Evolutionary conservation across 2,113 vertebrate genomes (phyloP), one percentile per base, ranked within the genome.

Genomic region (Pelecanus crispus): DNA sequence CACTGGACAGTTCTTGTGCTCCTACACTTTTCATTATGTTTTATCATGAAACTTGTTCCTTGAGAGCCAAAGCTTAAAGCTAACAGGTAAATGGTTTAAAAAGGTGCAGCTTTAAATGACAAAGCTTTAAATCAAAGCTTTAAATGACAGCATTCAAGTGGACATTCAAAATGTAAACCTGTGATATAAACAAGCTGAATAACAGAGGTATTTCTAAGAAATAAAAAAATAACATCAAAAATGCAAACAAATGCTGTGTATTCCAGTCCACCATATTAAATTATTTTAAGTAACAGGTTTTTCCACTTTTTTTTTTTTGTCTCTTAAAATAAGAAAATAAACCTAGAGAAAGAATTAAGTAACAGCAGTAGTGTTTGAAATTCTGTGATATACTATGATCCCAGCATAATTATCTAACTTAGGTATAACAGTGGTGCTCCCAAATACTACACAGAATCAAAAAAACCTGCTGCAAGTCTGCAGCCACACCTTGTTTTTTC

Each of bases 401-500:
- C n/a, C 11, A 53, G 32, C 12, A 38, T 40, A 62, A 47, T 52
- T 56, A 31, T 62, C 52, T 59, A 65, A 36, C 6, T 75, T 71
- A 74, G 13, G 11, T 73, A 6, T 50, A 78, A 36, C 9, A 52
- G 7, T 47, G n/a, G 9, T 56, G 9, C 7, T 68, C 32, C 20
- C 6, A 77, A 63, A 42, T 19, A 40, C 17, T 34, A 25, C 16
- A 36, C 11, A 63, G 44, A 63, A 49, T 31, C 52, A 25, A 62
- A 73, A 56, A 62, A n/a, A 0, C 4, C 28, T 45, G 4, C 4
- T 72, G 6, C 47, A 82, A 40, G 8, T 62, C 36, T 65, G 14
- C 18, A 86, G 17, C 5, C 8, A 53, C 3, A 0, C 7, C n/a
- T 9, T 52, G 1, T 2, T 94, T 91, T 74, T 45, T 2, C 3